Evolutionary conservation across 2,888 invertebrate genomes (phyloP).

Genomic region (Sthenelais limicola): DNA sequence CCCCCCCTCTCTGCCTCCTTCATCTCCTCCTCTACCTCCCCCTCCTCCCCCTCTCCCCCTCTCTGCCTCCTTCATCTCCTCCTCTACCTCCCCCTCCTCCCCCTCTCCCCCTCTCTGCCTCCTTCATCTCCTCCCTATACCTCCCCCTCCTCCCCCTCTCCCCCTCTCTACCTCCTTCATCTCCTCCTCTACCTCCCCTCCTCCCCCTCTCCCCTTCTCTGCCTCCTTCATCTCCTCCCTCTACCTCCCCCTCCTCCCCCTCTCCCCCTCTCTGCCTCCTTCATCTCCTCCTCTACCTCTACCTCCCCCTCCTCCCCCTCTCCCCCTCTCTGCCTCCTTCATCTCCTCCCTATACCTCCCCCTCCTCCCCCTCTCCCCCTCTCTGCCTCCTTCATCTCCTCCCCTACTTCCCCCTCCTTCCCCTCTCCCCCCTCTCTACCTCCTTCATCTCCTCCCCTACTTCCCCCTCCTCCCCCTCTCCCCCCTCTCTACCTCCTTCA

Average conservation of each 20-base stretch:
- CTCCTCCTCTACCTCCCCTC: not conserved
- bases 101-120: not conserved
- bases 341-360: not conserved
- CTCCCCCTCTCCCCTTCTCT: conserved; percentile 7
- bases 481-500: not conserved
- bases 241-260: not conserved
- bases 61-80: not conserved
- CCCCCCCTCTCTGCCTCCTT: no score
- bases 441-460: not conserved
- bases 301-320: not conserved
- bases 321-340: not conserved
- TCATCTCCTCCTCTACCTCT: not conserved
- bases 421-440: not conserved
- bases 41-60: no score
- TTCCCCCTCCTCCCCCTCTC: not conserved
- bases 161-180: not conserved
- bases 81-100: not conserved
- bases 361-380: not conserved
- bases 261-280: not conserved
- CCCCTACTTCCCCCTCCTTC: not conserved
- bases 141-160: not conserved
- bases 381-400: not conserved
- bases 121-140: not conserved
- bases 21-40: no score
- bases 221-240: not conserved